Conservation (phyloP, 2,888 invertebrate species). For the Campoplex nolae region DNA sequence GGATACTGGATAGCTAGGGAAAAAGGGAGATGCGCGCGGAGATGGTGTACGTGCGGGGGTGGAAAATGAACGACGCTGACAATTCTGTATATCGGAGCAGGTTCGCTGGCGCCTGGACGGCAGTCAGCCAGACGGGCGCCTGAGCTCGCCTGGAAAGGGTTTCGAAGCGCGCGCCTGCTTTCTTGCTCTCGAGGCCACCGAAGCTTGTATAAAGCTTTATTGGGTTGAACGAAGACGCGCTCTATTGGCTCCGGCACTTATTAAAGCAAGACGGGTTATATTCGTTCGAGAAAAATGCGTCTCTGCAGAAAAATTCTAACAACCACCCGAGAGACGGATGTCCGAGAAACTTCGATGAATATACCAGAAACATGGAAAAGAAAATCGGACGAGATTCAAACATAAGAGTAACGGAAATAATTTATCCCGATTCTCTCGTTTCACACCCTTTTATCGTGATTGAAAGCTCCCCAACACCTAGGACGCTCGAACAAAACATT, state of each 20-base stretch:
- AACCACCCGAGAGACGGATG: slow-evolving; percentile 45
- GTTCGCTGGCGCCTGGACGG: slow-evolving; percentile 82
- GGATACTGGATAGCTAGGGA: background rate
- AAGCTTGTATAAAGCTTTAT: slow-evolving; percentile 51
- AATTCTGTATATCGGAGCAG: slow-evolving; percentile 75
- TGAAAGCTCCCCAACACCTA: background rate
- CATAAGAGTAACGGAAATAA: slow-evolving; percentile 16
- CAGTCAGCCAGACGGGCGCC: slow-evolving; percentile 85
- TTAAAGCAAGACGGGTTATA: slow-evolving; percentile 57
- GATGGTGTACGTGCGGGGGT: slow-evolving; percentile 52
- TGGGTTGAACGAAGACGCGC: slow-evolving; percentile 71
- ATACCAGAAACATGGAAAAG: slow-evolving; percentile 37
- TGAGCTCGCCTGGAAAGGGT: slow-evolving; percentile 79
- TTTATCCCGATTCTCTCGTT: background rate
- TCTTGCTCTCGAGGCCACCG: slow-evolving; percentile 19
- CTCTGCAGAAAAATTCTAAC: slow-evolving; percentile 22
- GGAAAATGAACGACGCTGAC: slow-evolving; percentile 76
- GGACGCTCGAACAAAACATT: background rate
- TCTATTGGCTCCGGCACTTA: slow-evolving; percentile 45
- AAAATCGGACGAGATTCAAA: slow-evolving; percentile 45
- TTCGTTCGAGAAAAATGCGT: slow-evolving; percentile 40
- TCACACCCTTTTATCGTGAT: background rate
- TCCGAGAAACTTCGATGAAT: slow-evolving; percentile 41
- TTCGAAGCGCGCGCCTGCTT: slow-evolving; percentile 67
- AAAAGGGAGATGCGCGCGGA: slow-evolving; percentile 18